Conservation (phyloP, 2,113 vertebrate genomes). For the Centropus unirufus region DNA sequence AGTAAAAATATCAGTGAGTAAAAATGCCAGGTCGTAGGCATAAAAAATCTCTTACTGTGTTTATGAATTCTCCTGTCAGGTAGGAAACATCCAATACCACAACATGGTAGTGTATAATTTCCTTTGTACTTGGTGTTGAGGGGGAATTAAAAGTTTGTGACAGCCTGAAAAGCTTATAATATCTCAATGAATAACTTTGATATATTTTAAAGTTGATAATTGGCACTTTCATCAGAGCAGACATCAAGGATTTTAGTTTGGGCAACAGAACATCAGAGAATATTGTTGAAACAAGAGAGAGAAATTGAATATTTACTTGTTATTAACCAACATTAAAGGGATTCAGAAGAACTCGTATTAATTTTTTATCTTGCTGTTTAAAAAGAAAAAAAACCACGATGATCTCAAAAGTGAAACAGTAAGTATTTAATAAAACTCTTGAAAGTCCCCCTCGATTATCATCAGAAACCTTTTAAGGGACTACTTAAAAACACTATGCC, state of each 20-base stretch:
- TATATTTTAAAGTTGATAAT: neutral
- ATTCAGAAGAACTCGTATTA: neutral
- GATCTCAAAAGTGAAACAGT: neutral
- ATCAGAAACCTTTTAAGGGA: neutral
- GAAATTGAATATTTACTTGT: neutral
- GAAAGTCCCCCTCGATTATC: neutral
- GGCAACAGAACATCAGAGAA: neutral
- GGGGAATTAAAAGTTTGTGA: neutral
- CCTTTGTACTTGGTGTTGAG: neutral
- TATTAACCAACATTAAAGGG: neutral
- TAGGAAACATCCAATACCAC: neutral
- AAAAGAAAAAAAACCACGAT: neutral
- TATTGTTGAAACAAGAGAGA: neutral
- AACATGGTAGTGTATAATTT: neutral
- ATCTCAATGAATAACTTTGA: neutral
- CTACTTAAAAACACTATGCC: neutral
- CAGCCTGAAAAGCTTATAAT: neutral
- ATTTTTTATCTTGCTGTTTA: neutral
- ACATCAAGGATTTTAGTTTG: neutral
- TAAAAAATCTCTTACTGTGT: neutral
- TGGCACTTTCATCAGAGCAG: neutral
- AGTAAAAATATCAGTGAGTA: neutral
- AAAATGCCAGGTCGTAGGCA: neutral
- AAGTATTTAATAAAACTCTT: neutral
- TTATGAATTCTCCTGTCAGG: neutral